Conservation (phyloP, 1,140 invertebrate species). For the Phenacoccus solenopsis region DNA sequence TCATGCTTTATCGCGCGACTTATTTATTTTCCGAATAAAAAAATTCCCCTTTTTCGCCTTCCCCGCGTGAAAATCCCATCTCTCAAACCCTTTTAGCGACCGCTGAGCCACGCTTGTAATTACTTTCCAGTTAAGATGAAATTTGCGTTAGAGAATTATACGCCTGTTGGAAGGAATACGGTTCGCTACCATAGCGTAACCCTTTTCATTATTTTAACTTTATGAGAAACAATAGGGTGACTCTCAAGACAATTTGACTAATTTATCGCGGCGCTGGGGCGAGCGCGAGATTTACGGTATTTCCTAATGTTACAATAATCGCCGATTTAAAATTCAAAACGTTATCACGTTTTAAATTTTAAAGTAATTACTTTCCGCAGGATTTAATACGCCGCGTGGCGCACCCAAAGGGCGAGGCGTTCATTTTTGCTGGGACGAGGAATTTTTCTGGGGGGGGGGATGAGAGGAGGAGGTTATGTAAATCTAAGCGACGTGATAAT, state of each 20-base stretch:
- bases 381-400: neutral
- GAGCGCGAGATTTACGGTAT: neutral
- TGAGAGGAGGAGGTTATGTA: too few relatives aligned
- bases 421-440: too few relatives aligned
- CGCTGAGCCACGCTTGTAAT: neutral
- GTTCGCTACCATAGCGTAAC: neutral
- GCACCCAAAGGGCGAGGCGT: too few relatives aligned
- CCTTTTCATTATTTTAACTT: constrained; percentile 16
- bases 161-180: neutral
- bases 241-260: constrained; percentile 17
- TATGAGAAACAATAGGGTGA: constrained; percentile 17
- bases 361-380: constrained; percentile 10
- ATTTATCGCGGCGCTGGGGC: neutral
- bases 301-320: constrained; percentile 17
- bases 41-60: neutral
- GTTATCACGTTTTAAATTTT: constrained; percentile 16
- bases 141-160: constrained; percentile 12
- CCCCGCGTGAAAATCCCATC: neutral
- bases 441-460: too few relatives aligned
- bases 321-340: constrained; percentile 16
- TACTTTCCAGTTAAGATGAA: constrained; percentile 12
- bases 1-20: neutral
- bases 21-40: neutral
- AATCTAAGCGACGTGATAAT: too few relatives aligned
- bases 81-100: neutral